Base-by-base conservation (phyloP, 2,888 invertebrate species). In the Athripsodes cinereus region DNA sequence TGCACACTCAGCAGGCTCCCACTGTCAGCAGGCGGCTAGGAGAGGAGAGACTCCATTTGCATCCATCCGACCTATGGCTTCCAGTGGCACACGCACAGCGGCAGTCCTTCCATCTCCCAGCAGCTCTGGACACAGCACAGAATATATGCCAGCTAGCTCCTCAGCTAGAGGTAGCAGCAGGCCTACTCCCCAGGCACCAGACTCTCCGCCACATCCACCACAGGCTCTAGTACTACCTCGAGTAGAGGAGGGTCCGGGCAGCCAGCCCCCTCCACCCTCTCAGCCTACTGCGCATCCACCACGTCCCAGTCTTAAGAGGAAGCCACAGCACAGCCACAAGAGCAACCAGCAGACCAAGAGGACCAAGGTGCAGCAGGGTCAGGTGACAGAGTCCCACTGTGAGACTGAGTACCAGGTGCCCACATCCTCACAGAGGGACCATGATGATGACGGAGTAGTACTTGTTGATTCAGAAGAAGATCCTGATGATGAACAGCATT, bases 1-100 rank as follows among this genome's bases (percentile, higher is more conserved):
- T 8, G 57, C 57, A 16, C 57, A 57, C 47, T 58, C 57, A n/a
- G 57, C 53, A 19, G 78, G 78, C 52, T 74, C 77, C 63, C 76
- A 73, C 1, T 57, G 59, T 2, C 78, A 76, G 63, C 77, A 76
- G 64, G 68, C 81, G 20, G 84, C 88, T 72, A 82, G 89, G 61
- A 86, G 87, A 2, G 83, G 87, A 3, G 90, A 91, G 70, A 92
- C 94, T 0, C 94, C 90, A 0, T 79, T 95, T 62, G 96, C 96
- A 20, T 94, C 95, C 66, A 96, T 96, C 67, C 81, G 95, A 35
- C 96, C 96, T 0, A 93, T 96, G 83, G 63, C 63, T 2, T 87
- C 89, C 1, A 84, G 86, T 54, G 80, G 81, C 63, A 78, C 84
- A 40, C 74, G 87, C 56, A 88, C 87, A 65, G 88, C 87, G 20